A percentile compares a stretch with the other conserved stretches of the same genome.
phyloP scores from a whole-genome alignment of 2,888 invertebrate genomes.

The Eremobia ochroleuca region DNA sequence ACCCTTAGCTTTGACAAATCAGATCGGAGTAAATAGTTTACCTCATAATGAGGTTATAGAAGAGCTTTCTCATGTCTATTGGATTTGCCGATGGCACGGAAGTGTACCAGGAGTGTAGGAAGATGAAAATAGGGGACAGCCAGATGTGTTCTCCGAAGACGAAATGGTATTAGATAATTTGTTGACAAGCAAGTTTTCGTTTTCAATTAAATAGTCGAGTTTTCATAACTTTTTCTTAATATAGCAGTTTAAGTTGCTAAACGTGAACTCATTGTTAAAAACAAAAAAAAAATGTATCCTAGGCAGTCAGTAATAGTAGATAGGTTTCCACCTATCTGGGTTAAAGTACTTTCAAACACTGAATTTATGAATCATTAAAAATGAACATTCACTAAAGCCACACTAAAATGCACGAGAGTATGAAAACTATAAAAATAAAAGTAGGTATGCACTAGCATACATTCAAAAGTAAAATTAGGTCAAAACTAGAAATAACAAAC shows the following conservation, averaged over 20 bases:
- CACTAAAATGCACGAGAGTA: background rate
- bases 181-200: background rate
- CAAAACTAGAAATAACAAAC: background rate
- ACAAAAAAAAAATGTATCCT: too few species aligned
- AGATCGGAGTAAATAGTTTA: constrained; percentile 66
- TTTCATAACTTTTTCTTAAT: background rate
- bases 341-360: background rate
- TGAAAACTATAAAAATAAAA: background rate
- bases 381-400: background rate
- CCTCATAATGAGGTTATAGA: constrained; percentile 57
- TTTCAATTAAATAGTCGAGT: background rate
- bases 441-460: background rate
- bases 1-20: constrained; percentile 55
- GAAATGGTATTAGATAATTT: constrained; percentile 9
- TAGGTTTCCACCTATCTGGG: too few species aligned
- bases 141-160: constrained; percentile 11
- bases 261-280: background rate
- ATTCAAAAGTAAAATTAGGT: background rate
- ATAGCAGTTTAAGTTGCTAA: background rate
- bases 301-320: too few species aligned
- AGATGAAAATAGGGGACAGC: constrained; percentile 20
- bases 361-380: background rate
- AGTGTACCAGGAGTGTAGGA: constrained; percentile 23
- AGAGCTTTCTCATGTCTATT: constrained; percentile 59
- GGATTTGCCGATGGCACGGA: constrained; percentile 49